Base-by-base conservation (phyloP, 2,888 invertebrate genomes). In the Xylota segnis region DNA sequence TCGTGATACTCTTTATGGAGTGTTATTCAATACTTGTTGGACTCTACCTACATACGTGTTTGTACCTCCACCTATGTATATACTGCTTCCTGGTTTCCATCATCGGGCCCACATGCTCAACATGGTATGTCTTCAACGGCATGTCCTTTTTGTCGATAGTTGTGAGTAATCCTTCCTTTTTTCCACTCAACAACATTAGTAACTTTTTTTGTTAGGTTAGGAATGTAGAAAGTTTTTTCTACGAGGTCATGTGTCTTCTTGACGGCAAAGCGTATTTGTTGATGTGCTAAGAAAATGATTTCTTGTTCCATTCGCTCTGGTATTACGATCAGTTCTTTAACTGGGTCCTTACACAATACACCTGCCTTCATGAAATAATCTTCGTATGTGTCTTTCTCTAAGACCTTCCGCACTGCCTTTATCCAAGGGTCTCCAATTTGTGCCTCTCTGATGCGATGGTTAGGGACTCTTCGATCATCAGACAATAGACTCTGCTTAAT, bases 291-390 rank as follows among this genome's bases (percentile, higher is more conserved):
- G 58, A 83, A 84, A 5, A 92, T 91, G 4, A 92, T 88, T 63
- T 91, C 89, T 5, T 27, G 6, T 1, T 58, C 76, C 89, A 92
- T 89, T 4, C n/a, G n/a, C n/a, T n/a, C n/a, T n/a, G n/a, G n/a
- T n/a, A n/a, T n/a, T n/a, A n/a, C n/a, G n/a, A n/a, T n/a, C n/a
- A n/a, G n/a, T n/a, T n/a, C n/a, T n/a, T n/a, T n/a, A n/a, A n/a
- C n/a, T n/a, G n/a, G n/a, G n/a, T 58, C 47, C 14, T 87, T 87
- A 40, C 65, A 75, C 1, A 87, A 16, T 2, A 87, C 45, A 14
- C 50, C 76, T 12, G 74, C 59, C n/a, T 81, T 72, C 14, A 74
- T 10, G 59, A 50, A 79, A 27, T 34, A 87, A 23, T 87, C 87
- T 37, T 82, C 79, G 29, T 87, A 84, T 0, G 45, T 50, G 1